A percentile compares a stretch with the other conserved stretches of the same genome.
phyloP scores from a whole-genome alignment of 2,113 vertebrate genomes.

The Empidonax alnorum region DNA sequence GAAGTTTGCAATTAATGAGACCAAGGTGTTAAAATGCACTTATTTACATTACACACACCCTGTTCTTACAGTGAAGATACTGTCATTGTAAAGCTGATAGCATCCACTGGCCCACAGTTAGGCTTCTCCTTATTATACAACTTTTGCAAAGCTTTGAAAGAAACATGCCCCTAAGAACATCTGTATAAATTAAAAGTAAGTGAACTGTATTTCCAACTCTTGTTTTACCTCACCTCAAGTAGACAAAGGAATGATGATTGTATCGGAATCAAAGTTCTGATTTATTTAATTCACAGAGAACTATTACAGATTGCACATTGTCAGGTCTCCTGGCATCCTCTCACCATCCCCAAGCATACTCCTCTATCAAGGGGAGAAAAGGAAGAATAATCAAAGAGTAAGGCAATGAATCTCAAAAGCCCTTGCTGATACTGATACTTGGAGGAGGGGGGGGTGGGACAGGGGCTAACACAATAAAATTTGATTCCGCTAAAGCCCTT shows the following conservation, averaged over 20 bases:
- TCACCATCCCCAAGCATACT: background rate
- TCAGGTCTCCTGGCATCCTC: background rate
- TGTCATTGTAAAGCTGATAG: background rate
- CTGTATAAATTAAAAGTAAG: background rate
- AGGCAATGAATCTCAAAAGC: background rate
- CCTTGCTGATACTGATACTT: background rate
- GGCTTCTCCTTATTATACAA: background rate
- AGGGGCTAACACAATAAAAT: background rate
- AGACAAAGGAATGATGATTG: background rate
- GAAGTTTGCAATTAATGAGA: conserved; percentile 4
- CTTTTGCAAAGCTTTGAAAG: background rate
- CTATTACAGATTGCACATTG: background rate
- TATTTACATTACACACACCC: background rate
- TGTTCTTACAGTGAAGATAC: background rate
- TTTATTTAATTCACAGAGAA: background rate
- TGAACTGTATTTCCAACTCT: background rate
- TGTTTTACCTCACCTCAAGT: background rate
- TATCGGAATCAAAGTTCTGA: background rate
- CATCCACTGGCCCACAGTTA: background rate
- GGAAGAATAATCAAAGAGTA: background rate
- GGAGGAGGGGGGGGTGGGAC: too few species aligned
- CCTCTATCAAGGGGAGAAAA: background rate
- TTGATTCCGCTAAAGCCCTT: background rate
- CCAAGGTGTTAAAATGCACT: background rate
- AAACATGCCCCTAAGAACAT: background rate